Conservation (phyloP, 2,888 invertebrate genomes). For the Lysandra coridon region DNA sequence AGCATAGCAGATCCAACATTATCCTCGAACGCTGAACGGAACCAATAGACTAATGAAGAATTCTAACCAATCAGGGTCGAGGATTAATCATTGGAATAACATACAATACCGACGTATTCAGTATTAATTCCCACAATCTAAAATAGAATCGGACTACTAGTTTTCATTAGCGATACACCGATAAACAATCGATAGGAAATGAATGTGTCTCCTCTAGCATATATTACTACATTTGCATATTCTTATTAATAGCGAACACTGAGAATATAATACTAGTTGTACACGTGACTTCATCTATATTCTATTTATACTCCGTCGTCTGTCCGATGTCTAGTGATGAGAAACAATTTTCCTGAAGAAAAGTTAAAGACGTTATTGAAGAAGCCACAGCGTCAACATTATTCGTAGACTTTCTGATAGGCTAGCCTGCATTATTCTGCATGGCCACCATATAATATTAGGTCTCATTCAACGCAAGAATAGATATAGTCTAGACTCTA, state of each 20-base stretch:
- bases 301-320: not conserved
- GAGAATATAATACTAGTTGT: not conserved
- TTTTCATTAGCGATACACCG: slow-evolving; percentile 13
- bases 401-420: too few species aligned
- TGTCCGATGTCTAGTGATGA: not conserved
- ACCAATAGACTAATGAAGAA: not conserved
- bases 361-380: not conserved
- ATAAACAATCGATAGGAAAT: slow-evolving; percentile 14
- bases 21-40: too few species aligned
- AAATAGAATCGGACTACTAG: slow-evolving; percentile 12
- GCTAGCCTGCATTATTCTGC: too few species aligned
- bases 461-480: too few species aligned
- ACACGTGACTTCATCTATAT: not conserved
- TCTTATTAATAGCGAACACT: slow-evolving; percentile 8
- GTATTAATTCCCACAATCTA: slow-evolving; percentile 3
- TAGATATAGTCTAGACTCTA: too few species aligned
- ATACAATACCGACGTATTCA: not conserved
- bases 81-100: not conserved
- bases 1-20: not conserved
- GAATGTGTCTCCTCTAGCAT: not conserved
- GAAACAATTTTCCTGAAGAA: not conserved
- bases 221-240: slow-evolving; percentile 11
- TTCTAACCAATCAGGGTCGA: not conserved
- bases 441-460: too few species aligned
- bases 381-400: too few species aligned